phyloP scores from a whole-genome alignment of 2,113 vertebrate species.

The Pampusana beccarii region DNA sequence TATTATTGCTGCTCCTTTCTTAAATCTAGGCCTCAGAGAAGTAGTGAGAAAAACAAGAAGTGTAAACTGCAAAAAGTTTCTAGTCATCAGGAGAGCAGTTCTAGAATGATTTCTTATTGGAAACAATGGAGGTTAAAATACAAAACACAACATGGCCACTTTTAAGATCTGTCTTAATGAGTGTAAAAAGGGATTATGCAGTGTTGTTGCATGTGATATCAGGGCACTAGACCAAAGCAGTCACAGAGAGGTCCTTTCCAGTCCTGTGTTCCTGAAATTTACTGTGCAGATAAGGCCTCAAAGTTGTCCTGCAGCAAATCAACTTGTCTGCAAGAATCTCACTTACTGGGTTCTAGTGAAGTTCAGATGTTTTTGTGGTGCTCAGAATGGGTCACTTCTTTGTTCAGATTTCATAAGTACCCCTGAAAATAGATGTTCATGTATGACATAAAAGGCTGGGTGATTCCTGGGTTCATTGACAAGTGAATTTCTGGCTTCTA shows the following conservation, averaged over 20 bases:
- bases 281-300: not conserved
- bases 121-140: not conserved
- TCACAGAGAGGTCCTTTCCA: not conserved
- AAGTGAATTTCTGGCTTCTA: not conserved
- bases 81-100: not conserved
- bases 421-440: not conserved
- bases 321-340: not conserved
- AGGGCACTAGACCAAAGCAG: not conserved
- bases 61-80: not conserved
- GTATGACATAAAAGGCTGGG: not conserved
- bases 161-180: not conserved
- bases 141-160: not conserved
- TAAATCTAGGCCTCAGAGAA: not conserved
- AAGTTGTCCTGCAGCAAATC: not conserved
- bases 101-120: not conserved
- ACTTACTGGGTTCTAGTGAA: not conserved
- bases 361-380: not conserved
- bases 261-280: not conserved
- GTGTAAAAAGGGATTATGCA: not conserved
- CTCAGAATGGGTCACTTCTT: not conserved
- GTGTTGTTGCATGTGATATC: not conserved
- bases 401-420: not conserved
- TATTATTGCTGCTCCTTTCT: not conserved
- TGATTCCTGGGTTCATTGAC: not conserved
- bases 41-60: not conserved